These are phyloP conservation scores for Lepus oiostolus DNA, from an alignment of 2,797 vertebrate genomes.

Conservation along the genomic window DNA sequence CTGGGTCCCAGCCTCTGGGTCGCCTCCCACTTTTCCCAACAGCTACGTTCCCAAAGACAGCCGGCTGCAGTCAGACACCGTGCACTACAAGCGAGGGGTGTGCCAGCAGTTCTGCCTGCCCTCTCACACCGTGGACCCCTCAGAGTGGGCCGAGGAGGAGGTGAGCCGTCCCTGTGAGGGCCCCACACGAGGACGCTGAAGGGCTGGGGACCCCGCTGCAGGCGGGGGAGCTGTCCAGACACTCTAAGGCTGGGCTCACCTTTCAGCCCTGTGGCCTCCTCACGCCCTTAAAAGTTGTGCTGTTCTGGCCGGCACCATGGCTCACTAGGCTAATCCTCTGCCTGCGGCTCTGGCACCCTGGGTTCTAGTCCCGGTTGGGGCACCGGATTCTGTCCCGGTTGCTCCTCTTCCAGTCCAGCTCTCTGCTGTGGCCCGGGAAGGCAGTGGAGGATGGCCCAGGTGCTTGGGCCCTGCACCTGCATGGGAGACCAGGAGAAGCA, in stretches of 20 bases:
- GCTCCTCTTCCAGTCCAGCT: no score
- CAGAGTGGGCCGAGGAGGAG: constrained; percentile 98
- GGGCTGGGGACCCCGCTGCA: rapidly evolving
- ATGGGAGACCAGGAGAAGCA: no score
- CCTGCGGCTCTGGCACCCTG: no score
- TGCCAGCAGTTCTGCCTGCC: constrained; percentile 98
- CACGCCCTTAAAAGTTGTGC: no score
- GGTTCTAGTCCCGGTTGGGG: no score
- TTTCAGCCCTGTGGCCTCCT: not conserved
- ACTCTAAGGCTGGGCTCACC: not conserved
- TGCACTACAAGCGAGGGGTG: constrained; percentile 97
- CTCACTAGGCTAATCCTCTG: no score
- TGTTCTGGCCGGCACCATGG: no score
- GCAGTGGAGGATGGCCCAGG: no score
- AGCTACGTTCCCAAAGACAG: constrained; percentile 97
- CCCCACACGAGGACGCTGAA: rapidly evolving
- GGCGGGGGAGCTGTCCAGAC: not conserved
- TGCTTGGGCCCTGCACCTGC: no score
- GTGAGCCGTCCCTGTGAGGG: constrained; percentile 83
- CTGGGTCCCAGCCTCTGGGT: constrained; percentile 52
- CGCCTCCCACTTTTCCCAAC: not conserved
- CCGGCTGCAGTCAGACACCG: constrained; percentile 97
- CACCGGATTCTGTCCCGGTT: no score
- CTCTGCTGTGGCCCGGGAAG: no score
- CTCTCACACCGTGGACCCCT: constrained; percentile 97